Evolutionary conservation across 2,113 vertebrate species (phyloP), one percentile per base, ranked within the genome.

Genomic region (Hirundichthys speculiger): DNA sequence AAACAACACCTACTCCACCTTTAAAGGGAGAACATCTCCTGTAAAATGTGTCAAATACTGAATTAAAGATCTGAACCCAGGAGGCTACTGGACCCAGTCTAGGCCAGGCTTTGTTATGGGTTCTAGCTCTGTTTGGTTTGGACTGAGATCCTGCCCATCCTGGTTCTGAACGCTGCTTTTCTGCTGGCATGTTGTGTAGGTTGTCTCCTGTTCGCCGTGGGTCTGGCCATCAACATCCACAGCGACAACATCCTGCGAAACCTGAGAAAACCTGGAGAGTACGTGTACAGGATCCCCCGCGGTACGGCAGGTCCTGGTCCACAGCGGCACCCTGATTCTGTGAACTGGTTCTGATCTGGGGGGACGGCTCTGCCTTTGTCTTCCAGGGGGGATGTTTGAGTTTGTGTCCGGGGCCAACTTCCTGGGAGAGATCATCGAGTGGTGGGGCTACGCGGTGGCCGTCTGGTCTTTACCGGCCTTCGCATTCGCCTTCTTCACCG

Each of bases 341-440:
- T 14, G 9, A 16, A 4, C 42, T 16, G 18, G 16, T 10, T 14
- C 2, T 15, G 2, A 3, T 30, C 27, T 19, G 8, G 15, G 18
- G 7, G 18, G 18, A 16, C 16, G 42, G 42, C n/a, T 45, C n/a
- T 4, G 9, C 10, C 13, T 30, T 13, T 64, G 15, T 49, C 25
- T 75, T 41, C 10, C 43, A 93, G 92, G 92, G 0, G 92, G 97
- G 42, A 66, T 98, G 80, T 99, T 98, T 65, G 94, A 94, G 1
- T 94, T 94, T 0, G 83, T 99, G 24, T 96, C 96, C 0, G 95
- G 96, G n/a, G 96, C 96, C 0, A 99, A 99, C 83, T 98, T 93
- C 86, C 86, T 97, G 0, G 96, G 96, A 3, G 96, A 98, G 92
- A 96, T 98, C 15, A 16, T 96, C 50, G 96, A 98, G 88, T 99